A percentile compares a stretch with the other conserved stretches of the same genome.
Evolutionary conservation across 2,888 invertebrate genomes (phyloP).

Genomic region (Chrysodeixis includens): DNA sequence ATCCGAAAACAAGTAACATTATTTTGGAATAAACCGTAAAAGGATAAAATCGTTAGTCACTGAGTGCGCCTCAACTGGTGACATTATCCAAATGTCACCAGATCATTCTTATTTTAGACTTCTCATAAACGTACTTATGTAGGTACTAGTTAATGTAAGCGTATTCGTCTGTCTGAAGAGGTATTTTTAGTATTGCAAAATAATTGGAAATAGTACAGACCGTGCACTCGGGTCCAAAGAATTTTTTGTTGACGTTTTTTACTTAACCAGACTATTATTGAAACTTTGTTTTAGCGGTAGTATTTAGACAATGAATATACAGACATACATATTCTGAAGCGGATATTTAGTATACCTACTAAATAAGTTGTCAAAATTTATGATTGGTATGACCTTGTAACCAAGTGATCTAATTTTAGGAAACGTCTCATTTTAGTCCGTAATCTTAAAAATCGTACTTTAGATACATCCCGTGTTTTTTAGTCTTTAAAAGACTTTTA

Average conservation of each 20-base stretch:
- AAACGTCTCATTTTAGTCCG: not conserved
- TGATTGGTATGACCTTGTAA: conserved; percentile 36
- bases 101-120: conserved; percentile 29
- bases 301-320: not conserved
- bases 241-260: too few species aligned
- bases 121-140: not conserved
- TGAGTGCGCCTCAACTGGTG: conserved; percentile 26
- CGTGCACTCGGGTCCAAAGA: too few species aligned
- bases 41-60: not conserved
- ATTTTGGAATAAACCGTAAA: not conserved
- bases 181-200: not conserved
- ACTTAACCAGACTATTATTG: too few species aligned
- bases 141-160: not conserved
- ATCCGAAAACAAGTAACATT: conserved; percentile 1
- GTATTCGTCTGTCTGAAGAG: not conserved
- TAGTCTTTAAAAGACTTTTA: not conserved
- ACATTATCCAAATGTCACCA: conserved; percentile 50
- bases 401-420: conserved; percentile 7
- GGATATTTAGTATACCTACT: not conserved
- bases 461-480: not conserved
- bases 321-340: not conserved
- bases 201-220: too few species aligned
- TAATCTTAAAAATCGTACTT: too few species aligned
- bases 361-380: conserved; percentile 11
- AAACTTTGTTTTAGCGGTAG: not conserved